Evolutionary conservation across 2,797 vertebrate genomes (phyloP).

Genomic region (Xerus rutilus): DNA sequence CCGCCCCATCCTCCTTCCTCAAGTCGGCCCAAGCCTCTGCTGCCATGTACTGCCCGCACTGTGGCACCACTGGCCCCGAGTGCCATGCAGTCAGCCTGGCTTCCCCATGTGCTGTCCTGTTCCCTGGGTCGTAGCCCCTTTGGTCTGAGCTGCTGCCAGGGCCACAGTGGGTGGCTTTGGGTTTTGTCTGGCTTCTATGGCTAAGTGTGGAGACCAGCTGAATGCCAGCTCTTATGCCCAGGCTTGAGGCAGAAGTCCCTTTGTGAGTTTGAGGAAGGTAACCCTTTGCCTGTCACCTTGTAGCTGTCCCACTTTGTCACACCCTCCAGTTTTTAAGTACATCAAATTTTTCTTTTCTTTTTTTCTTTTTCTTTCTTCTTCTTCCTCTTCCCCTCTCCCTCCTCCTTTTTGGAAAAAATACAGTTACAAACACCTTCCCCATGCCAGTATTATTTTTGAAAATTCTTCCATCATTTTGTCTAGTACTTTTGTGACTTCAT

Average conservation of each 20-base stretch:
- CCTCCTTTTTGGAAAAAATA: background rate
- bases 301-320: accelerated
- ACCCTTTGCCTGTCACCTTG: background rate
- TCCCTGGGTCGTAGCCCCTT: background rate
- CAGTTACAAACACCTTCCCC: background rate
- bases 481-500: background rate
- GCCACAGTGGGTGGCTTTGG: background rate
- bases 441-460: background rate
- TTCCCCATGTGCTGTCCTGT: background rate
- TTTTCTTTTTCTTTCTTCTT: too few species aligned
- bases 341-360: background rate
- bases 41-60: too few species aligned
- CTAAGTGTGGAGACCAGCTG: background rate
- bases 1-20: accelerated
- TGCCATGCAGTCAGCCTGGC: background rate
- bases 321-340: background rate
- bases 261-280: background rate
- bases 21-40: background rate
- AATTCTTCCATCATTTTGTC: background rate
- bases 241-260: background rate
- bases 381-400: too few species aligned
- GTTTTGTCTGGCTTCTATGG: background rate
- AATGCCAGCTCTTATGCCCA: background rate
- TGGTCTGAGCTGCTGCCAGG: accelerated
- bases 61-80: too few species aligned